phyloP scores from a whole-genome alignment of 2,888 invertebrate species.

The Harpalus rufipes region DNA sequence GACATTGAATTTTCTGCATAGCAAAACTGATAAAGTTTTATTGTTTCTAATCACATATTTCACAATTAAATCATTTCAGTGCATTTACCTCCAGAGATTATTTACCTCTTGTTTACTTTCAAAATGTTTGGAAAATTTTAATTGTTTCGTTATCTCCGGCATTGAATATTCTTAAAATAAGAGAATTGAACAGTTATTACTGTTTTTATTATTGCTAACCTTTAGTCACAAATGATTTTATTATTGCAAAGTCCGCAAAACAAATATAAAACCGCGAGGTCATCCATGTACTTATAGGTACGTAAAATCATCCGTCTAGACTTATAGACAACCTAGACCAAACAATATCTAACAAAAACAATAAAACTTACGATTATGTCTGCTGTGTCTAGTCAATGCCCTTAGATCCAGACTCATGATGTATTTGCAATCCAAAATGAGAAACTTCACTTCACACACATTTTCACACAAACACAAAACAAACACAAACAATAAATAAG shows the following conservation, averaged over 20 bases:
- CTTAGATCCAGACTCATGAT: constrained; percentile 69
- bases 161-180: background rate
- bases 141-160: constrained; percentile 9
- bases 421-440: constrained; percentile 36
- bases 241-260: constrained; percentile 9
- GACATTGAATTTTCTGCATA: constrained; percentile 7
- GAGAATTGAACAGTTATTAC: background rate
- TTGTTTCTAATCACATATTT: background rate
- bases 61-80: background rate
- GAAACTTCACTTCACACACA: constrained; percentile 37
- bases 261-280: constrained; percentile 22
- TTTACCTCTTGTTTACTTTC: constrained; percentile 25
- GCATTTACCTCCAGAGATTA: constrained; percentile 10
- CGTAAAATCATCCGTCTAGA: constrained; percentile 37
- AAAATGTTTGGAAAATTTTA: constrained; percentile 2
- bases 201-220: background rate
- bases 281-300: background rate
- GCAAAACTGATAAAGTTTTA: background rate
- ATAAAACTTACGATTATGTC: constrained; percentile 70
- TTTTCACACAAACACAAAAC: background rate
- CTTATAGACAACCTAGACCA: constrained; percentile 31
- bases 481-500: background rate
- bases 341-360: constrained; percentile 14
- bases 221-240: constrained; percentile 21
- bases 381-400: constrained; percentile 69